Conservation (phyloP, 92 coral and sea anemone species). For the Palythoa grandis region DNA sequence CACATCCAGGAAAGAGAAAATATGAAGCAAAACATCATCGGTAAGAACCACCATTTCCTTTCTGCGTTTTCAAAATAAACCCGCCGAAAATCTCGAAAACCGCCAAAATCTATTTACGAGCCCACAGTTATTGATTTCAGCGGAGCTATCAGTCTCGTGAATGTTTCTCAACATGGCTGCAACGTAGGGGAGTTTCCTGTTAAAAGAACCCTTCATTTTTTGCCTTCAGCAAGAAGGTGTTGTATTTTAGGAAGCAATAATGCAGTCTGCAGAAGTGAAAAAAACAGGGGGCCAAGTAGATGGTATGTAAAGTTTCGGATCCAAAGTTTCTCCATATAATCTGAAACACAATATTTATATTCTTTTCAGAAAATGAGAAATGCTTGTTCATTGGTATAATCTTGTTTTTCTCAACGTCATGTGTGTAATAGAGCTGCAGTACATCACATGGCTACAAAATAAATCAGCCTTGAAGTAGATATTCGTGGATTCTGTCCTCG, state of each 20-base stretch:
- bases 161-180: conserved; percentile 36
- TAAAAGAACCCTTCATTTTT: background rate
- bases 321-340: background rate
- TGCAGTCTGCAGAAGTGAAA: conserved; percentile 69
- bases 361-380: conserved; percentile 15
- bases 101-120: conserved; percentile 42
- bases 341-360: background rate
- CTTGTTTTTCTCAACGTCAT: background rate
- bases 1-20: conserved; percentile 69
- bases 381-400: background rate
- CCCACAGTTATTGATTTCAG: conserved; percentile 52
- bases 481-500: background rate
- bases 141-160: conserved; percentile 35
- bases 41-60: conserved; percentile 49
- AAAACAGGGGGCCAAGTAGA: conserved; percentile 92
- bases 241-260: conserved; percentile 17
- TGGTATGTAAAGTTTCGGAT: conserved; percentile 68
- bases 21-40: conserved; percentile 41
- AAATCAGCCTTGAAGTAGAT: background rate
- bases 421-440: too few species aligned
- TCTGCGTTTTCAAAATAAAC: background rate
- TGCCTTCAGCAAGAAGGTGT: background rate
- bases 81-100: conserved; percentile 15
- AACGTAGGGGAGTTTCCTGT: conserved; percentile 45
- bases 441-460: background rate